A percentile compares a stretch with the other conserved stretches of the same genome.
Conservation (phyloP, 2,888 invertebrate genomes). For the Pachydiplax longipennis region DNA sequence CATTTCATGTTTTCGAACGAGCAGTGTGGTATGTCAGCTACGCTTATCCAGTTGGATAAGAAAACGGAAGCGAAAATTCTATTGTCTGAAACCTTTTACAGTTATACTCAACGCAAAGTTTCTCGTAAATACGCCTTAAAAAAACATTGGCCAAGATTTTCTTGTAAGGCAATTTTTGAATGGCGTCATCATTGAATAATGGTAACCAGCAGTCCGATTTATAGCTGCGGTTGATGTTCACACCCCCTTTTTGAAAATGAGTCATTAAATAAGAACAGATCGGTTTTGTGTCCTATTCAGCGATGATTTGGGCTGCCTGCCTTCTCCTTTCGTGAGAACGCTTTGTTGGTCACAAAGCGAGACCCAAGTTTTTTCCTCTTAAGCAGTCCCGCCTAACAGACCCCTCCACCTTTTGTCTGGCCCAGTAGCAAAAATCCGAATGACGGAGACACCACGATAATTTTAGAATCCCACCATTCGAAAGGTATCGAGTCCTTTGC, state of each 20-base stretch:
- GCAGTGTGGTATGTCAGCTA: too few relatives aligned
- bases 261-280: neutral
- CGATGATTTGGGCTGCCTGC: neutral
- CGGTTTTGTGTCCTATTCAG: neutral
- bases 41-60: too few relatives aligned
- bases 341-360: neutral
- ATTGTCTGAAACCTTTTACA: too few relatives aligned
- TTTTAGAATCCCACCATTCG: constrained; percentile 18
- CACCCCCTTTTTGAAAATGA: neutral
- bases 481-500: constrained; percentile 17
- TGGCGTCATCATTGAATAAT: too few relatives aligned
- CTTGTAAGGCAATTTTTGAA: too few relatives aligned
- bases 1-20: too few relatives aligned
- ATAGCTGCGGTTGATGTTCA: neutral
- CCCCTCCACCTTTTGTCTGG: constrained; percentile 6
- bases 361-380: neutral
- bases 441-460: neutral
- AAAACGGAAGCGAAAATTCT: too few relatives aligned
- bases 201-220: neutral
- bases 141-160: too few relatives aligned
- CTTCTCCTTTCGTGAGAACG: neutral
- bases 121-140: too few relatives aligned
- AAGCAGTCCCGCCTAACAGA: neutral
- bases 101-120: too few relatives aligned
- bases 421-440: constrained; percentile 15